phyloP scores from a whole-genome alignment of 92 coral and sea anemone species.

The Montipora capitata region DNA sequence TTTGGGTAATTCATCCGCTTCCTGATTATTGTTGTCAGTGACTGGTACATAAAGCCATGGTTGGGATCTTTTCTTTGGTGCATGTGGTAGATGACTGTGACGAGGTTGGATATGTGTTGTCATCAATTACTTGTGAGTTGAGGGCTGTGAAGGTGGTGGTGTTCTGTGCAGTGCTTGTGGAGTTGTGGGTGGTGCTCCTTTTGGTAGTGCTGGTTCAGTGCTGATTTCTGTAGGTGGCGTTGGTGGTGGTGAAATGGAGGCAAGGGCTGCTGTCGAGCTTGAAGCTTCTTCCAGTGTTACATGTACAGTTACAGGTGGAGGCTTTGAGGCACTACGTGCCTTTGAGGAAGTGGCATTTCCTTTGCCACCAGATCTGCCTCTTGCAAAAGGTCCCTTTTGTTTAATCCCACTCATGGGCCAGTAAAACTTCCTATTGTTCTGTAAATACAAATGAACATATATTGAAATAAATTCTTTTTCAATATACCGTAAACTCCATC shows the following conservation, averaged over 20 bases:
- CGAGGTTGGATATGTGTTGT: conserved; percentile 14
- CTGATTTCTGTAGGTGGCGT: conserved; percentile 27
- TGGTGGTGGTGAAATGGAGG: conserved; percentile 28
- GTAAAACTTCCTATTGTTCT: too few species aligned
- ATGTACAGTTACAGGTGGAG: conserved; percentile 19
- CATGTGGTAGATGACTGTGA: conserved; percentile 40
- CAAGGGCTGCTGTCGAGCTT: conserved; percentile 16
- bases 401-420: not conserved
- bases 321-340: conserved; percentile 36
- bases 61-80: conserved; percentile 41
- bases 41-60: conserved; percentile 27
- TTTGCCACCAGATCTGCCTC: conserved; percentile 47
- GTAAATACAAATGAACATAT: too few species aligned
- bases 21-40: conserved; percentile 27
- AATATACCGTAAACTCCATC: too few species aligned
- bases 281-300: conserved; percentile 9
- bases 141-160: conserved; percentile 36
- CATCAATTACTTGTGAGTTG: conserved; percentile 11
- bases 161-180: conserved; percentile 45
- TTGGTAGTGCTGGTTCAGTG: conserved; percentile 39
- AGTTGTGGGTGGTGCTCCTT: conserved; percentile 38
- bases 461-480: too few species aligned
- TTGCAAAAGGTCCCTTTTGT: conserved; percentile 38
- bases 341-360: conserved; percentile 44
- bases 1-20: conserved; percentile 9